phyloP scores from a whole-genome alignment of 2,113 vertebrate genomes.

The Siniperca knerii region DNA sequence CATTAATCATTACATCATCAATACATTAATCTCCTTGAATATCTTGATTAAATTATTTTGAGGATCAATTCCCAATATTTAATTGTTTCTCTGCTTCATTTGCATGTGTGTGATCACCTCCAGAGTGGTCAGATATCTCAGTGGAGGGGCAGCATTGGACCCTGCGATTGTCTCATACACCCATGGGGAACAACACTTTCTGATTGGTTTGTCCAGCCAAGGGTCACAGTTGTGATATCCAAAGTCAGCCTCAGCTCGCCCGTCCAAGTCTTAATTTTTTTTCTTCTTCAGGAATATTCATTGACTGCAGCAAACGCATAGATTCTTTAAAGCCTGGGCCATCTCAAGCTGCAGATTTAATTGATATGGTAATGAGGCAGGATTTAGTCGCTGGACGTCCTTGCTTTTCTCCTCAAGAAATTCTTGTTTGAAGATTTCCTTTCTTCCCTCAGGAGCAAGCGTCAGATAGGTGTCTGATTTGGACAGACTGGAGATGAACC shows the following conservation, averaged over 20 bases:
- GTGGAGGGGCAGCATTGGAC: constrained; percentile 1
- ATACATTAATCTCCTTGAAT: not conserved
- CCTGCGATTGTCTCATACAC: constrained; percentile 22
- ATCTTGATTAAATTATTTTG: not conserved
- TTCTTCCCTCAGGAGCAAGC: constrained; percentile 3
- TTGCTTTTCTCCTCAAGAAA: constrained; percentile 51
- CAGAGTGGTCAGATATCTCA: not conserved
- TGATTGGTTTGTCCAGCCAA: constrained; percentile 44
- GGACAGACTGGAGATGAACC: constrained; percentile 17
- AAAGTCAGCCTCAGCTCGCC: constrained; percentile 48
- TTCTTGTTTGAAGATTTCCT: constrained; percentile 61
- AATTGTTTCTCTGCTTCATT: constrained; percentile 16
- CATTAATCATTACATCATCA: too few relatives aligned
- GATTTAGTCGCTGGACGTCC: constrained; percentile 64
- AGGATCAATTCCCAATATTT: not conserved
- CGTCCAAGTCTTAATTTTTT: constrained; percentile 16
- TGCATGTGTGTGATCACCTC: constrained; percentile 20
- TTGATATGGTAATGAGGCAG: constrained; percentile 77
- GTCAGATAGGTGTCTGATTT: constrained; percentile 32
- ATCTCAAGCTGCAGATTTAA: constrained; percentile 63
- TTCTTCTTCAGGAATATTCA: constrained; percentile 70
- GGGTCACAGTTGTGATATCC: constrained; percentile 45
- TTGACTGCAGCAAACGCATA: constrained; percentile 54
- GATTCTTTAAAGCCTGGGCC: constrained; percentile 61
- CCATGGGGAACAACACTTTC: constrained; percentile 1